Conservation (phyloP, 2,888 invertebrate species). For the Pherbina coryleti region DNA sequence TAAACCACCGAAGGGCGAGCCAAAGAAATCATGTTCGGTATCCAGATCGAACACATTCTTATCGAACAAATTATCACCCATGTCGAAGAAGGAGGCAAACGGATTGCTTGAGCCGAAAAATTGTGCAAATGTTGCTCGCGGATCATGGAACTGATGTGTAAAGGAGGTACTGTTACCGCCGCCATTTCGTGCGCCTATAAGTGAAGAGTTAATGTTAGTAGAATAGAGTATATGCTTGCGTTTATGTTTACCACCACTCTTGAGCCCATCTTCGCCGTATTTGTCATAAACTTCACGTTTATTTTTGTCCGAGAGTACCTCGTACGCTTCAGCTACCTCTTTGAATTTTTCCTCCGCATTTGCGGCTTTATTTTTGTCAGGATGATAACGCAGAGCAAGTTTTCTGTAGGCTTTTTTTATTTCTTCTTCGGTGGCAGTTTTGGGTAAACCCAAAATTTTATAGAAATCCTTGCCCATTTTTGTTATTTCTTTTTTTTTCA, state of each 20-base stretch:
- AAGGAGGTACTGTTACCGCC: conserved; percentile 75
- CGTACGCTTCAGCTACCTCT: conserved; percentile 98
- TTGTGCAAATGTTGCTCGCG: conserved; percentile 95
- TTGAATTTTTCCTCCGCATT: conserved; percentile 97
- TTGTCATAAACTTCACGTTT: conserved; percentile 95
- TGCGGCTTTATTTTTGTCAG: conserved; percentile 96
- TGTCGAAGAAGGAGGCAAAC: conserved; percentile 90
- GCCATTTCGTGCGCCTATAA: conserved; percentile 74
- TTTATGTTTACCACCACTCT: conserved; percentile 73
- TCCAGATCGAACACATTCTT: conserved; percentile 79
- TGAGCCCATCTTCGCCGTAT: conserved; percentile 93
- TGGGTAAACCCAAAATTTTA: conserved; percentile 88
- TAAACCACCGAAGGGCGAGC: conserved; percentile 81
- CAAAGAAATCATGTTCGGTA: conserved; percentile 85
- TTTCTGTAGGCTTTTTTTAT: conserved; percentile 98
- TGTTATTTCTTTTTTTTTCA: conserved; percentile 11
- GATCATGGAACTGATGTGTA: conserved; percentile 94
- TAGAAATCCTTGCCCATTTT: conserved; percentile 98
- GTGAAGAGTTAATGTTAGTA: no score
- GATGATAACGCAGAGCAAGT: conserved; percentile 97
- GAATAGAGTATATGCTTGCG: no score
- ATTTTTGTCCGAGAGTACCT: conserved; percentile 95
- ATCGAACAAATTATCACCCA: conserved; percentile 75
- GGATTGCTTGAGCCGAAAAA: conserved; percentile 98
- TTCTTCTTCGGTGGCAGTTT: conserved; percentile 93